Evolutionary conservation across 2,113 vertebrate species (phyloP).

Genomic region (Podiceps cristatus): DNA sequence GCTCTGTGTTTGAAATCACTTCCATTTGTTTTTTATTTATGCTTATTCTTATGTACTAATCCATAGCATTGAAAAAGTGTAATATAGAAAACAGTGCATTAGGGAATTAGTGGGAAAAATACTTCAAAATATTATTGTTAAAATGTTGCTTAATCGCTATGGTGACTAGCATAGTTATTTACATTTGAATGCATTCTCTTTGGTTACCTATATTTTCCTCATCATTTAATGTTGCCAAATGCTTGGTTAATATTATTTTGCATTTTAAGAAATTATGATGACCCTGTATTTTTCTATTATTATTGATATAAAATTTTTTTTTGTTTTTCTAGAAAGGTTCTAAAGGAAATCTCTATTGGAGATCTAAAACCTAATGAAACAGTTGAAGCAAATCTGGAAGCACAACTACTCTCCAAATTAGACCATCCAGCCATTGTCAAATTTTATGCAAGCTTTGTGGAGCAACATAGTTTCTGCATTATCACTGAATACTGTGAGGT

Average conservation of each 20-base stretch:
- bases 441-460: constrained; percentile 86
- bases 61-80: neutral
- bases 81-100: neutral
- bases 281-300: neutral
- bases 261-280: neutral
- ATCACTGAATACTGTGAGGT: constrained; percentile 91
- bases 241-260: neutral
- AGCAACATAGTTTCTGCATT: constrained; percentile 85
- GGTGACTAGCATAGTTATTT: neutral
- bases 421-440: constrained; percentile 87
- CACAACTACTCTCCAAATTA: constrained; percentile 85
- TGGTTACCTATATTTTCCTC: neutral
- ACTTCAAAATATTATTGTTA: neutral
- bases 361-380: constrained; percentile 85
- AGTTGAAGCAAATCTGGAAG: constrained; percentile 84
- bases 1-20: constrained; percentile 3
- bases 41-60: neutral
- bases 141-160: neutral
- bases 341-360: constrained; percentile 86
- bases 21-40: neutral
- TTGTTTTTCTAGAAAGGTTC: constrained; percentile 79
- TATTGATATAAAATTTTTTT: neutral
- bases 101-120: neutral
- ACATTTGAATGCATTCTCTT: neutral
- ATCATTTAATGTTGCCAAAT: neutral